These are phyloP conservation scores for Progne subis DNA, from an alignment of 2,113 vertebrate species.

Conservation along the genomic window DNA sequence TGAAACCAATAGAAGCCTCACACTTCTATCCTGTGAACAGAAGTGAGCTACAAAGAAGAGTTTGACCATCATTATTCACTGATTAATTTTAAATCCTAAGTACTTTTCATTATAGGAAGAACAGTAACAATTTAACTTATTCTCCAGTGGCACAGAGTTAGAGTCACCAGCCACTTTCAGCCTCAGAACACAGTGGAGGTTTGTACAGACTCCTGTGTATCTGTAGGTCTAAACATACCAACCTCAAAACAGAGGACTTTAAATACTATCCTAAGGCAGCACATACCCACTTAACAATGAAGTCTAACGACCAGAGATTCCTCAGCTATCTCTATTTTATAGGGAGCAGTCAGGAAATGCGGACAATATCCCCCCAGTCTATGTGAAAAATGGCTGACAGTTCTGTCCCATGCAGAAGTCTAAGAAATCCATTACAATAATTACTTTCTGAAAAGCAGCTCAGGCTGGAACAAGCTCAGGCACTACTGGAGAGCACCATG, in stretches of 20 bases:
- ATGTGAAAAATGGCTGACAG: not conserved
- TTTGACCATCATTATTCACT: not conserved
- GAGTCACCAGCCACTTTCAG: not conserved
- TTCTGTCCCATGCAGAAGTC: not conserved
- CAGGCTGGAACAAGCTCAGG: conserved; percentile 20
- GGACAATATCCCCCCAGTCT: not conserved
- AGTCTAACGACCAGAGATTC: not conserved
- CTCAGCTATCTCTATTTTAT: not conserved
- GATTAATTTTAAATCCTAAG: not conserved
- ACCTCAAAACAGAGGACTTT: not conserved
- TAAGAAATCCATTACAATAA: not conserved
- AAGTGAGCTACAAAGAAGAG: not conserved
- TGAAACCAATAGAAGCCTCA: not conserved
- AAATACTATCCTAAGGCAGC: not conserved
- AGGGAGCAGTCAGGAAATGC: not conserved
- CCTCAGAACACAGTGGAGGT: not conserved
- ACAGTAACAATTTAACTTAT: not conserved
- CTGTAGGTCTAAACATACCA: not conserved
- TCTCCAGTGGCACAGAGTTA: not conserved
- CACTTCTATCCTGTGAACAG: not conserved
- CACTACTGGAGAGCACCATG: not conserved
- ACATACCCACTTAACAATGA: not conserved
- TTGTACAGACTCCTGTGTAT: not conserved
- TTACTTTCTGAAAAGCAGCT: conserved; percentile 6
- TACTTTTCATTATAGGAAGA: not conserved